Conservation (phyloP, 2,888 invertebrate genomes). For the Pharmacophagus antenor region DNA sequence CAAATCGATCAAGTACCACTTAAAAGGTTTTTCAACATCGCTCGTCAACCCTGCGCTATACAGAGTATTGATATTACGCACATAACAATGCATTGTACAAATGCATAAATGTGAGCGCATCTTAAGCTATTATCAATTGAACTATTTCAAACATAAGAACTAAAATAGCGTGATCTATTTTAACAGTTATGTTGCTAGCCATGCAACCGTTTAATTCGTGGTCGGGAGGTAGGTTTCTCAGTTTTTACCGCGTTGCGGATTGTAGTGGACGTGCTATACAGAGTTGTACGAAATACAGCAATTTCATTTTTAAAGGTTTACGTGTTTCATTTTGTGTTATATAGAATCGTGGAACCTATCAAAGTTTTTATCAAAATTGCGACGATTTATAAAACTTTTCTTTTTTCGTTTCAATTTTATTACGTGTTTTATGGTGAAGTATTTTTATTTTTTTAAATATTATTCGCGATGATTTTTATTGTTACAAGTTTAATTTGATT, state of each 20-base stretch:
- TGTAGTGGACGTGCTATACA: slow-evolving; percentile 60
- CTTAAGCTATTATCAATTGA: slow-evolving; percentile 32
- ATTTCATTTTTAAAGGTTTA: slow-evolving; percentile 50
- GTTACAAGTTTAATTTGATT: not conserved
- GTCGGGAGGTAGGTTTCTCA: slow-evolving; percentile 43
- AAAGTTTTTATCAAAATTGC: not conserved
- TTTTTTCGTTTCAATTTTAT: not conserved
- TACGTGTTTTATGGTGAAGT: not conserved
- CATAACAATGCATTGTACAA: slow-evolving; percentile 32
- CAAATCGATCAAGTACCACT: not conserved
- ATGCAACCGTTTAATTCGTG: slow-evolving; percentile 34
- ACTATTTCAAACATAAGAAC: slow-evolving; percentile 37
- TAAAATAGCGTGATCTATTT: slow-evolving; percentile 38
- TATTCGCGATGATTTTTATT: not conserved
- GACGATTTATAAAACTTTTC: not conserved
- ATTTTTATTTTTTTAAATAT: not conserved
- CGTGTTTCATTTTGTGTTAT: slow-evolving; percentile 52
- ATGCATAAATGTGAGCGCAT: slow-evolving; percentile 25
- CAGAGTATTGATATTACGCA: slow-evolving; percentile 29
- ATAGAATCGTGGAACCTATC: not conserved
- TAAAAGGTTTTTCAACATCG: not conserved
- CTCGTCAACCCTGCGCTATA: slow-evolving; percentile 6
- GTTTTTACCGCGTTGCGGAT: slow-evolving; percentile 62
- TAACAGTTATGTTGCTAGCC: slow-evolving; percentile 35
- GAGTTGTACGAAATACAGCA: slow-evolving; percentile 42